Percentiles rank a stretch among this genome's conserved stretches.
Conservation (phyloP, 30 jellyfish, hydroid and myxozoan species). For the Rhopilema esculentum region DNA sequence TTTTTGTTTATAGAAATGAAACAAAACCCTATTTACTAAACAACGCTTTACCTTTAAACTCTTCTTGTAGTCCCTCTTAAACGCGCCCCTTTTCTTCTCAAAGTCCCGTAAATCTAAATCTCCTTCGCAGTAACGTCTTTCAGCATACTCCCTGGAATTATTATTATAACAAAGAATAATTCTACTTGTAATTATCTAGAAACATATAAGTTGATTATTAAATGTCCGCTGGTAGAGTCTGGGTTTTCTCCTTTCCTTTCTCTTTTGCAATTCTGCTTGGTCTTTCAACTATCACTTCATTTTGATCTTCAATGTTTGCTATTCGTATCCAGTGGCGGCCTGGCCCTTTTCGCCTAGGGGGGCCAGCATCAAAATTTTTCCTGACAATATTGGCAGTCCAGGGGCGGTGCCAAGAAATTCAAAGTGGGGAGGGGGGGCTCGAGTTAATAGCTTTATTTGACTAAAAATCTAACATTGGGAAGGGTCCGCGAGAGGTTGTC, state of each 20-base stretch:
- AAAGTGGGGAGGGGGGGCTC: too few species aligned
- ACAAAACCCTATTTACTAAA: too few species aligned
- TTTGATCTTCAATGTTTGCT: slow-evolving; percentile 18
- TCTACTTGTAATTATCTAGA: slow-evolving; percentile 1
- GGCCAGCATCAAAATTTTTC: slow-evolving; percentile 39
- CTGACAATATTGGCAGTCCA: slow-evolving; percentile 14
- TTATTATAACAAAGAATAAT: slow-evolving; percentile 11
- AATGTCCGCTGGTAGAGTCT: neutral
- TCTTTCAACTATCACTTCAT: neutral
- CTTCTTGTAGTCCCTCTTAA: too few species aligned
- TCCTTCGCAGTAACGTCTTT: slow-evolving; percentile 4
- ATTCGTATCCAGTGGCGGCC: slow-evolving; percentile 22
- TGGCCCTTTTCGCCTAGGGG: too few species aligned
- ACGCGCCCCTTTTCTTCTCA: too few species aligned
- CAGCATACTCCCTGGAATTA: slow-evolving; percentile 25
- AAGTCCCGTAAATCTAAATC: slow-evolving; percentile 4
- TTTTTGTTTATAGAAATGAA: too few species aligned
- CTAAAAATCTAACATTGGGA: too few species aligned
- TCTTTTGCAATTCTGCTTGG: slow-evolving; percentile 13
- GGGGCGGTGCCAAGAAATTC: too few species aligned
- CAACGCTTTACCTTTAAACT: too few species aligned
- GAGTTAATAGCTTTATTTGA: too few species aligned
- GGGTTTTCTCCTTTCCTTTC: slow-evolving; percentile 2
- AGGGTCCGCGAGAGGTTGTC: too few species aligned
- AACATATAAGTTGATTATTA: neutral